phyloP scores from a whole-genome alignment of 2,888 invertebrate genomes.

The Plebejus anna region DNA sequence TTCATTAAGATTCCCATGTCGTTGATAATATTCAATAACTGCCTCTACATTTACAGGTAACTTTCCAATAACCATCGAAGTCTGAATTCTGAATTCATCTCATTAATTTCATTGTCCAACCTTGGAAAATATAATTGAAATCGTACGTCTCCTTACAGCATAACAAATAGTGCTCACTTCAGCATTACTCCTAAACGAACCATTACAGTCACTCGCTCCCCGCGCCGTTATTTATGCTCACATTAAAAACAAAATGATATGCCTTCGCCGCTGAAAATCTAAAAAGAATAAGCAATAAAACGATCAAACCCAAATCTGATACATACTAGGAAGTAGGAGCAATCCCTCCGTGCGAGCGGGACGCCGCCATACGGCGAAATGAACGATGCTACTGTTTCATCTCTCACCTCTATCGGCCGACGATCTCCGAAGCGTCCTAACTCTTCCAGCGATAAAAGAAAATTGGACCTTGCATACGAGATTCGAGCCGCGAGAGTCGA shows the following conservation, averaged over 20 bases:
- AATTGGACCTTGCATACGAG: constrained; percentile 59
- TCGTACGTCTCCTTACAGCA: constrained; percentile 40
- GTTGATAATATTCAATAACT: background rate
- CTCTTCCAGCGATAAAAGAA: constrained; percentile 61
- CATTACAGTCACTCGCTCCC: constrained; percentile 72
- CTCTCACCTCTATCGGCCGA: constrained; percentile 77
- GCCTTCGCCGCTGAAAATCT: constrained; percentile 79
- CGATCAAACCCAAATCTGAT: constrained; percentile 81
- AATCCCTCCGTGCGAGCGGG: constrained; percentile 70
- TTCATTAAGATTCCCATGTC: background rate
- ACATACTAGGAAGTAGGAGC: constrained; percentile 77
- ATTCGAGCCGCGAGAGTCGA: constrained; percentile 58
- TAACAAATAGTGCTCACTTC: constrained; percentile 53
- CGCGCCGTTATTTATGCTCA: constrained; percentile 72
- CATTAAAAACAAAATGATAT: constrained; percentile 80
- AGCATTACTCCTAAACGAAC: constrained; percentile 45
- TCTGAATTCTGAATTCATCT: background rate
- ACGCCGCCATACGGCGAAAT: constrained; percentile 71
- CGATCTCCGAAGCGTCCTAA: constrained; percentile 77
- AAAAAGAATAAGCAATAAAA: constrained; percentile 81
- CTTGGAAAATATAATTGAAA: constrained; percentile 38
- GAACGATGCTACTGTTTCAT: constrained; percentile 79
- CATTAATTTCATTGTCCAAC: constrained; percentile 30
- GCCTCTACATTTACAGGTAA: background rate
- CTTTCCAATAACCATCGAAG: background rate